Percentiles rank a stretch among this genome's conserved stretches.
Evolutionary conservation across 2,888 invertebrate genomes (phyloP).

Genomic region (Zele albiditarsus): DNA sequence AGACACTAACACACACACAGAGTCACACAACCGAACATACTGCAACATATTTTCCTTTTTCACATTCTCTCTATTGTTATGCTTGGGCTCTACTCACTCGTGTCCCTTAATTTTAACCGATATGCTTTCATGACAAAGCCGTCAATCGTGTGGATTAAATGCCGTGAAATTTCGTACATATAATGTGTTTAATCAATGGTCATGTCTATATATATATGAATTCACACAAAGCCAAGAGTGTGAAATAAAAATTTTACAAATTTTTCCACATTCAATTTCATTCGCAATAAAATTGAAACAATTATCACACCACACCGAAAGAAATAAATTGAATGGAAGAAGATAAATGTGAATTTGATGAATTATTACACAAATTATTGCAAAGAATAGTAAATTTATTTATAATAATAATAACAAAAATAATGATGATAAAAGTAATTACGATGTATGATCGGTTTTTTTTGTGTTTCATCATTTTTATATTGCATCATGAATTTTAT

Average conservation of each 20-base stretch:
- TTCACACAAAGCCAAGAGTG: background rate
- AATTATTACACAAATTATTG: no score
- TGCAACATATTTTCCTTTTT: background rate
- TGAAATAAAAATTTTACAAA: background rate
- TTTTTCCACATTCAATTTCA: background rate
- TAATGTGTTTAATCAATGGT: background rate
- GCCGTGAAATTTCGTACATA: background rate
- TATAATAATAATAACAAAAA: no score
- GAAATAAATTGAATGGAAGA: no score
- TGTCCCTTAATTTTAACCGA: slow-evolving; percentile 3
- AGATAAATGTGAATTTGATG: no score
- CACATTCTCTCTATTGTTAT: background rate
- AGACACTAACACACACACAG: background rate
- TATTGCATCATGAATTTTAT: no score
- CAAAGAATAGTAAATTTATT: no score
- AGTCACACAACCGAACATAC: background rate
- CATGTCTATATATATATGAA: background rate
- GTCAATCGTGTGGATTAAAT: slow-evolving; percentile 5
- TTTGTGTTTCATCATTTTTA: no score
- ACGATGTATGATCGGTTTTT: no score
- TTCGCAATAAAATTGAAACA: background rate
- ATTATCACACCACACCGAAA: background rate
- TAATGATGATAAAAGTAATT: no score
- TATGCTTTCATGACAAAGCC: background rate
- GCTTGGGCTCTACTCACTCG: background rate